Evolutionary conservation across 2,113 vertebrate species (phyloP), one percentile per base, ranked within the genome.

Genomic region (Tragulus kanchil): DNA sequence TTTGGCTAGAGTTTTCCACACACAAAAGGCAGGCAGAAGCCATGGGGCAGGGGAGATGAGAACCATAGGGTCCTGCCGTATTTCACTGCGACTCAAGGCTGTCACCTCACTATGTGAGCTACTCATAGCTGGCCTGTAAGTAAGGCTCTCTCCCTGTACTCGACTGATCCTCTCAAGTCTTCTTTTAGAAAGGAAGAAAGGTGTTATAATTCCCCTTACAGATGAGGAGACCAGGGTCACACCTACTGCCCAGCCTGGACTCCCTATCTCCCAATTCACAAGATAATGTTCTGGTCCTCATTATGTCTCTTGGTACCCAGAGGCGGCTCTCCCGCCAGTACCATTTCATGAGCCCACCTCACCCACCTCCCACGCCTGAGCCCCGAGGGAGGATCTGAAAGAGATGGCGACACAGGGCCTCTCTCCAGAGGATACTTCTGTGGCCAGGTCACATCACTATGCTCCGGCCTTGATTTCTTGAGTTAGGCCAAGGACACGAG

Each of bases 301-400:
- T 50, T 28, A 19, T 0, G 1, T 7, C 23, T 7, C 10, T 52
- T n/a, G 5, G 15, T 2, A 17, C 25, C 45, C 25, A 1, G 61
- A 6, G 52, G 31, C 13, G 8, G 6, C 52, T 48, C 61, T 77
- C 62, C 19, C 89, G 84, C 45, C 42, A 48, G 42, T 31, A n/a
- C 17, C 2, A 1, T 56, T 59, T 71, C 48, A 78, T 25, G 48
- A 91, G 23, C 8, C 56, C 0, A 0, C 36, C 62, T 75, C 8
- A 56, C 10, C 21, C 31, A 1, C 16, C 28, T 52, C 85, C 15
- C 3, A 9, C 36, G 45, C 26, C 26, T 75, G 45, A 82, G 15
- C 67, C 28, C 28, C 1, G 0, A 56, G 12, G 1, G 17, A 59
- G 3, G 12, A 69, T 26, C 52, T 15, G 6, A 71, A 96, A 69